phyloP scores from a whole-genome alignment of 1,140 invertebrate species.

The Capitella teleta region DNA sequence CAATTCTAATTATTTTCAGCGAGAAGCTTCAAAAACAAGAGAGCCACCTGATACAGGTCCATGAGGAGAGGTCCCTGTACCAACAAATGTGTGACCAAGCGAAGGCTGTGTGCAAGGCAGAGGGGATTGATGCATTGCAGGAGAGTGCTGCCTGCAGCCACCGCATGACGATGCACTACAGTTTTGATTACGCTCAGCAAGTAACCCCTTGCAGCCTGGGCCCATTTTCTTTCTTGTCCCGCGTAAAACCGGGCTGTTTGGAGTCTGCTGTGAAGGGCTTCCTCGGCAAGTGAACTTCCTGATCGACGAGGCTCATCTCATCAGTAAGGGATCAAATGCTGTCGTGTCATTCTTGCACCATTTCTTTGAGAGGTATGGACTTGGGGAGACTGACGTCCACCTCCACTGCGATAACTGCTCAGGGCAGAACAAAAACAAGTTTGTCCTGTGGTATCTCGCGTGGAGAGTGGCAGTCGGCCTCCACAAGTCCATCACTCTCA shows the following conservation, averaged over 20 bases:
- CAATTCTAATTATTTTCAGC: background rate
- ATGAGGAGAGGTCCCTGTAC: constrained; percentile 15
- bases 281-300: constrained; percentile 17
- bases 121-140: no score
- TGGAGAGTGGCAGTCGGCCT: constrained; percentile 16
- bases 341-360: constrained; percentile 18
- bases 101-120: constrained; percentile 1
- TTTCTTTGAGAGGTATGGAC: constrained; percentile 14
- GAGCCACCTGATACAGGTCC: no score
- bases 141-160: constrained; percentile 4
- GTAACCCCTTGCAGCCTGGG: constrained; percentile 4
- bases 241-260: constrained; percentile 13
- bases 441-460: constrained; percentile 18
- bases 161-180: constrained; percentile 7
- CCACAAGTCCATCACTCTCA: constrained; percentile 12
- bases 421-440: constrained; percentile 23
- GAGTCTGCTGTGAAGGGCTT: constrained; percentile 17
- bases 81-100: constrained; percentile 7
- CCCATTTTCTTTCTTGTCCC: constrained; percentile 4
- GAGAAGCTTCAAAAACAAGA: background rate
- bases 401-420: constrained; percentile 10
- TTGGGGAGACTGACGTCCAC: constrained; percentile 13
- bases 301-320: constrained; percentile 11
- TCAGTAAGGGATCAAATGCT: constrained; percentile 18
- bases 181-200: constrained; percentile 11